Conservation (phyloP, 2,888 invertebrate species). For the Ectemnius continuus region DNA sequence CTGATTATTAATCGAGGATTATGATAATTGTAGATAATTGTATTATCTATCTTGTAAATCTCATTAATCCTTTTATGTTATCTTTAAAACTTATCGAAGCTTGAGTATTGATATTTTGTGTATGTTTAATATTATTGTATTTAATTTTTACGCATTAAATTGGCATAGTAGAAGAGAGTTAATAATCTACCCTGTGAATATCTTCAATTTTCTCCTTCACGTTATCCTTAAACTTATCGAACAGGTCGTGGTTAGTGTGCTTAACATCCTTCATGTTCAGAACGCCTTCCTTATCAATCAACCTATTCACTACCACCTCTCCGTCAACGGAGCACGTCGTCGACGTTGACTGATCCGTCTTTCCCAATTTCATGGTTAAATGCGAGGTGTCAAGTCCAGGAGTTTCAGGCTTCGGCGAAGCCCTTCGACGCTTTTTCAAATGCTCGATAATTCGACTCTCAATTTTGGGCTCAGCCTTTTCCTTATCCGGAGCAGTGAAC, state of each 20-base stretch:
- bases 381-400: constrained; percentile 11
- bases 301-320: background rate
- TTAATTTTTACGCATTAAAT: too few relatives aligned
- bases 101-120: too few relatives aligned
- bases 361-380: constrained; percentile 22
- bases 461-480: constrained; percentile 29
- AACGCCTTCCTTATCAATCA: constrained; percentile 17
- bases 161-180: too few relatives aligned
- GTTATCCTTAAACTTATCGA: constrained; percentile 60
- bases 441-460: constrained; percentile 38
- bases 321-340: background rate
- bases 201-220: constrained; percentile 81
- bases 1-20: too few relatives aligned
- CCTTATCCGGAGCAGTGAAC: constrained; percentile 21
- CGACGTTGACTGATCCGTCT: constrained; percentile 11
- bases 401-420: constrained; percentile 12
- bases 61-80: constrained; percentile 80
- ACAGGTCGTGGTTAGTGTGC: constrained; percentile 41
- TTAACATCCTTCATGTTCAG: constrained; percentile 45
- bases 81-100: constrained; percentile 54
- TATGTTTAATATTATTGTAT: too few relatives aligned
- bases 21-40: too few relatives aligned
- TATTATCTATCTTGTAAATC: constrained; percentile 81
- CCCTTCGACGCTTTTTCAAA: constrained; percentile 15
- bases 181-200: constrained; percentile 81